Evolutionary conservation across 2,113 vertebrate genomes (phyloP).

Genomic region (Mastomys coucha): DNA sequence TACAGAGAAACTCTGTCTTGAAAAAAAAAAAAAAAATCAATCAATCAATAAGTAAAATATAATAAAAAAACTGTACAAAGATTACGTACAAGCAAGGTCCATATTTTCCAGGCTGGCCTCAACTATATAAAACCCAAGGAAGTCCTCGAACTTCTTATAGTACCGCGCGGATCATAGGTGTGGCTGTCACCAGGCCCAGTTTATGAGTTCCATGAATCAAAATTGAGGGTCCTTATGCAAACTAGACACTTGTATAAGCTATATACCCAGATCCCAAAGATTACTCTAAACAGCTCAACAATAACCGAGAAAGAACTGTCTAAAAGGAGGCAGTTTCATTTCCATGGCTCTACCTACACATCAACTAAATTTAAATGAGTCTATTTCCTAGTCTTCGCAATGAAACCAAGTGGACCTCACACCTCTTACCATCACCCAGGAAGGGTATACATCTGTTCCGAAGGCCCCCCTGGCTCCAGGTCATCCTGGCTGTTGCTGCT

Average conservation of each 20-base stretch:
- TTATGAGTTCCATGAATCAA: background rate
- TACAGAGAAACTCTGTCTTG: too few relatives aligned
- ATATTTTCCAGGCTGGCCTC: background rate
- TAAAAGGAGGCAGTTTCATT: background rate
- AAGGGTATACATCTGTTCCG: slow-evolving; percentile 85
- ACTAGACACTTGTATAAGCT: background rate
- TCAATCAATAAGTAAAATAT: too few relatives aligned
- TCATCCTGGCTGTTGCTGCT: slow-evolving; percentile 85
- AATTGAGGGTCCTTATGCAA: background rate
- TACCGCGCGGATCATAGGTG: background rate
- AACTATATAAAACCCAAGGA: background rate
- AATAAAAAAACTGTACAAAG: background rate
- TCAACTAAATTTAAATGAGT: slow-evolving; percentile 59
- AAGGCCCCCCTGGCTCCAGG: slow-evolving; percentile 83
- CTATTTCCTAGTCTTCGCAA: slow-evolving; percentile 74
- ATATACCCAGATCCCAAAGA: background rate
- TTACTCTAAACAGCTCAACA: background rate
- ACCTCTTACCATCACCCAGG: slow-evolving; percentile 87
- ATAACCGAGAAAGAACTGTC: background rate
- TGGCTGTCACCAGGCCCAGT: background rate
- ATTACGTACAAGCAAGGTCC: background rate
- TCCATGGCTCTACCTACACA: slow-evolving; percentile 47
- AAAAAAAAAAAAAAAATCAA: too few relatives aligned
- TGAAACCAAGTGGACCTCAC: slow-evolving; percentile 83
- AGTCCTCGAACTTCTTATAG: background rate